Conservation (phyloP, 2,113 vertebrate species). For the Callaeas wilsoni region DNA sequence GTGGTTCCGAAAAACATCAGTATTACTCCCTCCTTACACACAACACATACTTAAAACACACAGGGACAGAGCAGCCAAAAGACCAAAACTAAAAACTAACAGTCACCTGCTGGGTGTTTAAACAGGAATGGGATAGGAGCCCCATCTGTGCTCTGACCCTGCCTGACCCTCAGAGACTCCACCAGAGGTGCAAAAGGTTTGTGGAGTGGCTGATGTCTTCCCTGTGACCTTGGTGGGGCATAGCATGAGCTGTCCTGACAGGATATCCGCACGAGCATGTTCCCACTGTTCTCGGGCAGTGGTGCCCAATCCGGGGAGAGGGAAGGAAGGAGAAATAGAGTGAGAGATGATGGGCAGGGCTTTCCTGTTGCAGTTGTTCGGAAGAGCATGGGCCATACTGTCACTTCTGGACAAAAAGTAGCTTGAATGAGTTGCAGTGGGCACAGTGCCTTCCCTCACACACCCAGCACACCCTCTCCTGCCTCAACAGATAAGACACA, state of each 20-base stretch:
- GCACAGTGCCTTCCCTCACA: not conserved
- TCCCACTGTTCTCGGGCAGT: not conserved
- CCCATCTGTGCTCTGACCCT: slow-evolving; percentile 8
- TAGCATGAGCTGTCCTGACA: not conserved
- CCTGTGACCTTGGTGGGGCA: not conserved
- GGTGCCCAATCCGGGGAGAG: not conserved
- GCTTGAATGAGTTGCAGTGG: not conserved
- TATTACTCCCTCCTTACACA: not conserved
- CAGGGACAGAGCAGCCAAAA: not conserved
- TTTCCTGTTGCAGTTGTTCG: not conserved
- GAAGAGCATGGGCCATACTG: not conserved
- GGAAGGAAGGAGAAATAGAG: not conserved
- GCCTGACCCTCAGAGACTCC: not conserved
- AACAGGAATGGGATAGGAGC: not conserved
- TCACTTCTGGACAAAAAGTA: not conserved
- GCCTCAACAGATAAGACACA: not conserved
- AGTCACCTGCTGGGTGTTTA: not conserved
- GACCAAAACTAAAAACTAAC: not conserved
- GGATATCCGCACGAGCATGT: not conserved
- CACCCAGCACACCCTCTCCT: not conserved
- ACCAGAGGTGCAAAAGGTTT: not conserved
- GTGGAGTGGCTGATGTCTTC: not conserved
- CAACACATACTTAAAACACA: not conserved
- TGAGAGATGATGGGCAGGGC: not conserved
- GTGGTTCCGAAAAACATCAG: not conserved